Conservation (phyloP, 2,113 vertebrate species). For the Callorhinus ursinus region DNA sequence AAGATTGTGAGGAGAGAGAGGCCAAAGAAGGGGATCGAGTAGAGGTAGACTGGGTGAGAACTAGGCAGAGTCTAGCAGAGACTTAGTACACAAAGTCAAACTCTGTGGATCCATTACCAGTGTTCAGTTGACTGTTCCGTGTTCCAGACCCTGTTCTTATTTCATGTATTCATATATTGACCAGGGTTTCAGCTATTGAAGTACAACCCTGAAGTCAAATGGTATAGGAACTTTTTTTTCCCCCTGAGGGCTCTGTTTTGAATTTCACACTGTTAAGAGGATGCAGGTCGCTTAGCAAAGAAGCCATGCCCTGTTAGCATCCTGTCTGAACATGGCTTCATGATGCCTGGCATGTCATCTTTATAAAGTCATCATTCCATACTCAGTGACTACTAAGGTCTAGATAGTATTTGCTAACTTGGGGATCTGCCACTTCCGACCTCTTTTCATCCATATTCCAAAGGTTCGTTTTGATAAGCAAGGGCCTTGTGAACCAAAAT, state of each 20-base stretch:
- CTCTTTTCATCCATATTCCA: neutral
- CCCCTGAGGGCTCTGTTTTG: neutral
- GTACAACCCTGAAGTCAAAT: neutral
- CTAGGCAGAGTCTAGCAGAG: neutral
- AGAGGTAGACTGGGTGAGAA: neutral
- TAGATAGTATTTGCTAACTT: neutral
- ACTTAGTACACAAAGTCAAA: neutral
- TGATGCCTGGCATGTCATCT: neutral
- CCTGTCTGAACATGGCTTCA: neutral
- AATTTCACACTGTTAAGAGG: neutral
- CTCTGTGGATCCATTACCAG: neutral
- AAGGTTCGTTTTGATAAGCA: neutral
- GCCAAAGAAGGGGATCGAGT: neutral
- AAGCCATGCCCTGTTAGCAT: neutral
- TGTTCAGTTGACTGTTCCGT: neutral
- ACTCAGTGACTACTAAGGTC: neutral
- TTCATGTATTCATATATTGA: neutral
- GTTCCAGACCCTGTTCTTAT: neutral
- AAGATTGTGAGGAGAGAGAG: neutral
- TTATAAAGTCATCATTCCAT: neutral
- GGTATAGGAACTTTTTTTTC: neutral
- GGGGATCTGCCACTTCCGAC: neutral
- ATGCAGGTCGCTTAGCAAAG: neutral
- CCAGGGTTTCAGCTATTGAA: neutral
- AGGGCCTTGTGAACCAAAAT: neutral